Evolutionary conservation across 2,888 invertebrate species (phyloP).

Genomic region (Pecten maximus): DNA sequence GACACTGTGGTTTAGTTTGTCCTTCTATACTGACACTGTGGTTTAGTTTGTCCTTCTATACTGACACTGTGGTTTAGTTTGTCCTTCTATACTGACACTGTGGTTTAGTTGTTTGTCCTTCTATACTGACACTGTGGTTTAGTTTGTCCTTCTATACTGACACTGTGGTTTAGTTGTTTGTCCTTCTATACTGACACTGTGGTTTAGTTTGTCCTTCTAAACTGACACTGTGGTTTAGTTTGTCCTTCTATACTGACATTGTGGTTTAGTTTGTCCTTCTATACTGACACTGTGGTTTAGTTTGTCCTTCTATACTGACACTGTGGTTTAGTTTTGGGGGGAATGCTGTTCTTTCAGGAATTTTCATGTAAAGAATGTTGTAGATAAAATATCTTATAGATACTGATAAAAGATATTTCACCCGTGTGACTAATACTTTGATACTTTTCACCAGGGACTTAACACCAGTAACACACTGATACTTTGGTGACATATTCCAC

Average conservation of each 20-base stretch:
- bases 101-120: background rate
- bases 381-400: no score
- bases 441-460: no score
- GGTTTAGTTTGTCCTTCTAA: background rate
- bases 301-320: background rate
- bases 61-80: background rate
- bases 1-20: background rate
- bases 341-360: no score
- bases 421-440: no score
- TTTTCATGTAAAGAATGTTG: no score
- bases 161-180: background rate
- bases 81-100: background rate
- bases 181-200: background rate
- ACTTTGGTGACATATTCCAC: no score
- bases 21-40: no score
- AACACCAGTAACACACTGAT: no score
- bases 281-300: background rate
- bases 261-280: background rate
- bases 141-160: background rate
- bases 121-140: background rate
- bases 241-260: background rate
- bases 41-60: background rate
- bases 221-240: background rate
- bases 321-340: no score
- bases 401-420: no score